phyloP scores from a whole-genome alignment of 2,113 vertebrate genomes.

The Accipiter virgatus region DNA sequence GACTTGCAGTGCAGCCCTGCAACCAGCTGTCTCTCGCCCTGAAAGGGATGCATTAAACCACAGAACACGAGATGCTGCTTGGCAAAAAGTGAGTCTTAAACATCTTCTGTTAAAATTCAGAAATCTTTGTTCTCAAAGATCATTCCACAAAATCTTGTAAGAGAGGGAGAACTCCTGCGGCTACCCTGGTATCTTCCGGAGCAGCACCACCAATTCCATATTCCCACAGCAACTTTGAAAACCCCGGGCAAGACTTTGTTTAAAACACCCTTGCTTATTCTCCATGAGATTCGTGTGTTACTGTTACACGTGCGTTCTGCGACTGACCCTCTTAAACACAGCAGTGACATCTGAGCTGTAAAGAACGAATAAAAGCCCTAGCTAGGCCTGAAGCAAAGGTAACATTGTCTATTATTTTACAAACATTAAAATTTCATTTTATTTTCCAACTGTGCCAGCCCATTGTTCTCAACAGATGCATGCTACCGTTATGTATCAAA shows the following conservation, averaged over 20 bases:
- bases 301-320: fast-evolving
- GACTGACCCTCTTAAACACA: neutral
- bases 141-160: neutral
- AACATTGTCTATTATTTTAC: neutral
- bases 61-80: neutral
- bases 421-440: neutral
- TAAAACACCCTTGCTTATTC: neutral
- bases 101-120: neutral
- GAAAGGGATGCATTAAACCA: neutral
- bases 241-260: neutral
- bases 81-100: neutral
- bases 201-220: neutral
- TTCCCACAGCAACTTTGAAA: neutral
- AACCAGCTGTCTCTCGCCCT: neutral
- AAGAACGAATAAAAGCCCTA: neutral
- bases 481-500: neutral
- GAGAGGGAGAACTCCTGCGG: neutral
- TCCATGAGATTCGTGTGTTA: fast-evolving
- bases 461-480: neutral
- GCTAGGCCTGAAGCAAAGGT: neutral
- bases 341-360: neutral
- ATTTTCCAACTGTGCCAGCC: neutral
- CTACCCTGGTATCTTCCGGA: neutral
- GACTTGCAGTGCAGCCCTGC: neutral
- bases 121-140: neutral